Evolutionary conservation across 1,140 invertebrate genomes (phyloP).

Genomic region (Drosophila arizonae): DNA sequence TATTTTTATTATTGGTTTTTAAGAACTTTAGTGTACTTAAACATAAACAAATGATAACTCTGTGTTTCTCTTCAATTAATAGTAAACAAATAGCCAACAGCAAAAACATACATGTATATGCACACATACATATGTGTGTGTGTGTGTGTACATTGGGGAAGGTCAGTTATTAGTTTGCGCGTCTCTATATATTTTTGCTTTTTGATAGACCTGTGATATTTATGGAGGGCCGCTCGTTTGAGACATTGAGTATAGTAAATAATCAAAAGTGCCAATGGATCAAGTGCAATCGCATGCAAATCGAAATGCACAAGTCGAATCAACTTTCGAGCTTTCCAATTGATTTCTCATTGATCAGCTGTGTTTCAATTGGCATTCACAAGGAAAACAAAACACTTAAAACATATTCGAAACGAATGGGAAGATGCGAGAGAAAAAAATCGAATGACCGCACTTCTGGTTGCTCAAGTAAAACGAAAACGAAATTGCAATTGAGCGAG

Average conservation of each 20-base stretch:
- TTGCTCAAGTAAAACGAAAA: constrained; percentile 10
- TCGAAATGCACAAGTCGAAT: neutral
- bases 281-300: neutral
- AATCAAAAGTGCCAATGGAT: neutral
- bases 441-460: neutral
- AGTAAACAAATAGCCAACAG: constrained; percentile 18
- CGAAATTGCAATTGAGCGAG: constrained; percentile 24
- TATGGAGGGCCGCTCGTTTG: neutral
- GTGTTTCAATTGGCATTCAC: constrained; percentile 44
- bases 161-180: constrained; percentile 22
- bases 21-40: constrained; percentile 32
- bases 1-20: constrained; percentile 30
- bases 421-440: constrained; percentile 5
- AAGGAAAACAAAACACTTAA: constrained; percentile 71
- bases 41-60: constrained; percentile 5
- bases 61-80: constrained; percentile 34
- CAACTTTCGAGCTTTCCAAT: constrained; percentile 22
- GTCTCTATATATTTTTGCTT: neutral
- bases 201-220: neutral
- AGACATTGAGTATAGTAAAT: neutral
- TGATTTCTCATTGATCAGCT: constrained; percentile 34
- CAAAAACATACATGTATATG: neutral
- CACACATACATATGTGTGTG: too few species aligned
- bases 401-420: constrained; percentile 1
- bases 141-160: neutral